Evolutionary conservation across 2,113 vertebrate species (phyloP), one percentile per base, ranked within the genome.

Genomic region (Chiloscyllium plagiosum): DNA sequence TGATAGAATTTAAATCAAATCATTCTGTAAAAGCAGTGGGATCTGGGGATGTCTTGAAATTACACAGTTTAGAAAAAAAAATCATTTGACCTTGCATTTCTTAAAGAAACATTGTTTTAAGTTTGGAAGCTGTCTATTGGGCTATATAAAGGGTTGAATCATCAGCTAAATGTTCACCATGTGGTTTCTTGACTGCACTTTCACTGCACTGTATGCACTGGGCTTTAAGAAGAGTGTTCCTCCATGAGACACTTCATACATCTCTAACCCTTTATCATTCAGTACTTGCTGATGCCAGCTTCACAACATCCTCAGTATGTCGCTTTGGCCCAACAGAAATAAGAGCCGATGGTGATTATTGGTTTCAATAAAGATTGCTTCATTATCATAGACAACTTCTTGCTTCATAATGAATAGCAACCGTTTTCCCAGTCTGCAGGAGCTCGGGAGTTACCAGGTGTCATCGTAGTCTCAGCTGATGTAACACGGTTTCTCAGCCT

Each of bases 261-360:
- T 86, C 76, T 61, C 78, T 26, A 12, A 13, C 52, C 19, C 76
- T 68, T 37, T 96, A 83, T 37, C 29, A 96, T 96, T 22, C 78
- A 98, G 97, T 98, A 96, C 97, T 98, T 95, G 98, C 97, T 95
- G 98, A 98, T 97, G 97, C 96, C 33, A 98, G 98, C 95, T 98
- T 98, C 94, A 98, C 98, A 69, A 26, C 97, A 37, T 97, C 97
- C 70, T 98, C 98, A 33, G 95, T 97, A 96, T 98, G 97, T 96
- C 96, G 96, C 80, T 97, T 96, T 95, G 97, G 98, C 47, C 98
- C 98, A 22, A 97, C 96, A 78, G 97, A 98, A 96, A 97, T 98
- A 24, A 96, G 98, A 97, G 97, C 97, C 72, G 98, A 98, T 96
- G 98, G 98, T 98, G 97, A 95, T 96, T 37, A 56, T 4, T 52